phyloP scores from a whole-genome alignment of 2,113 vertebrate species.

The Rallus limicola region DNA sequence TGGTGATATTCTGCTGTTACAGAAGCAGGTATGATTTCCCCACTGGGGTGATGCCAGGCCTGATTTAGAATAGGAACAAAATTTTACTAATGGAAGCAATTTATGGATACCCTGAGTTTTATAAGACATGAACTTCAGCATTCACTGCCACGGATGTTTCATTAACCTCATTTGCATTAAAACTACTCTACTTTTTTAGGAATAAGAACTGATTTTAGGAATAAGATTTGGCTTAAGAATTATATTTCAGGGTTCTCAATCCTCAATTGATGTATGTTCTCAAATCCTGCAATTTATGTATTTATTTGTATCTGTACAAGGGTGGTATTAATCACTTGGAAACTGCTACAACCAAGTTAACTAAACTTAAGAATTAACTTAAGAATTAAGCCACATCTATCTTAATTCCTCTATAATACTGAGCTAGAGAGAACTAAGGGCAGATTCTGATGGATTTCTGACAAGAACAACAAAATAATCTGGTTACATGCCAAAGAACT shows the following conservation, averaged over 20 bases:
- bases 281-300: too few relatives aligned
- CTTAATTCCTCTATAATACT: not conserved
- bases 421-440: not conserved
- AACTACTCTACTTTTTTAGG: not conserved
- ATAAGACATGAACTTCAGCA: fast-evolving
- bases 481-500: not conserved
- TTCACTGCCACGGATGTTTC: not conserved
- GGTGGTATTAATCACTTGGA: too few relatives aligned
- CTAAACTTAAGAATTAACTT: too few relatives aligned
- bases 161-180: not conserved
- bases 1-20: not conserved
- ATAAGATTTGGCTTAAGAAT: too few relatives aligned
- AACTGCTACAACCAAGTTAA: too few relatives aligned
- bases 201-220: not conserved
- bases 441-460: not conserved
- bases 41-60: not conserved
- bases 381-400: too few relatives aligned
- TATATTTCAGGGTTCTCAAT: too few relatives aligned
- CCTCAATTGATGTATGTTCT: too few relatives aligned
- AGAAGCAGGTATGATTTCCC: not conserved
- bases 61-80: not conserved
- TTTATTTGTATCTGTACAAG: too few relatives aligned
- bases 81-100: not conserved
- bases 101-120: not conserved
- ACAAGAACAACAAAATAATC: not conserved